These are phyloP conservation scores for Caenorhabditis latens DNA, from an alignment of 1,140 invertebrate species.

Conservation along the genomic window DNA sequence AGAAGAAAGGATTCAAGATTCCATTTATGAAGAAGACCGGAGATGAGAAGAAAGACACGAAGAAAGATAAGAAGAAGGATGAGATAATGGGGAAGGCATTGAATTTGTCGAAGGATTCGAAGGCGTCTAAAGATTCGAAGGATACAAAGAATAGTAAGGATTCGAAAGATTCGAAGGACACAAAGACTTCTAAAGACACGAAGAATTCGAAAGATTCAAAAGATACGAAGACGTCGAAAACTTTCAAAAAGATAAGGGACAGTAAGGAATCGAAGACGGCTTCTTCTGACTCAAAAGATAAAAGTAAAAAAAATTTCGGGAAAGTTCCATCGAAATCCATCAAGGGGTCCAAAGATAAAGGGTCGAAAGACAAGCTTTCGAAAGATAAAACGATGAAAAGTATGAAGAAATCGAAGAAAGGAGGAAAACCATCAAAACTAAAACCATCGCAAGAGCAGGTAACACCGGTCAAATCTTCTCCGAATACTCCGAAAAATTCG, in stretches of 20 bases:
- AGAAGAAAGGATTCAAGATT: not conserved
- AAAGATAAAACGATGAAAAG: not conserved
- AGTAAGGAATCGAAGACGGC: not conserved
- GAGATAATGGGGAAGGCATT: not conserved
- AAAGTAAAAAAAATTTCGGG: too few species aligned
- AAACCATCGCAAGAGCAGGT: not conserved
- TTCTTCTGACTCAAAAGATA: not conserved
- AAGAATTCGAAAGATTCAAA: not conserved
- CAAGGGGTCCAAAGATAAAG: not conserved
- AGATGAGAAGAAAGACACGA: not conserved
- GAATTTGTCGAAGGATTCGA: constrained; percentile 6
- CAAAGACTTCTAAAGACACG: not conserved
- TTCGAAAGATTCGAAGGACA: not conserved
- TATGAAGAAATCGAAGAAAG: too few species aligned
- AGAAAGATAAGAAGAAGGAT: not conserved
- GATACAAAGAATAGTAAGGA: not conserved
- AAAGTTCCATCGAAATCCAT: not conserved
- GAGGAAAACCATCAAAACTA: constrained; percentile 11
- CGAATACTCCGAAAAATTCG: not conserved
- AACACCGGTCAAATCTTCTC: not conserved
- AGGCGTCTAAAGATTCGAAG: not conserved
- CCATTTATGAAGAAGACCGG: not conserved
- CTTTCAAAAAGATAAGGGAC: not conserved
- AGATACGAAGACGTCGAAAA: not conserved
- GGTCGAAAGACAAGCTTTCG: not conserved